Base-by-base conservation (phyloP, 2,797 vertebrate genomes). In the Gallinago stenura region DNA sequence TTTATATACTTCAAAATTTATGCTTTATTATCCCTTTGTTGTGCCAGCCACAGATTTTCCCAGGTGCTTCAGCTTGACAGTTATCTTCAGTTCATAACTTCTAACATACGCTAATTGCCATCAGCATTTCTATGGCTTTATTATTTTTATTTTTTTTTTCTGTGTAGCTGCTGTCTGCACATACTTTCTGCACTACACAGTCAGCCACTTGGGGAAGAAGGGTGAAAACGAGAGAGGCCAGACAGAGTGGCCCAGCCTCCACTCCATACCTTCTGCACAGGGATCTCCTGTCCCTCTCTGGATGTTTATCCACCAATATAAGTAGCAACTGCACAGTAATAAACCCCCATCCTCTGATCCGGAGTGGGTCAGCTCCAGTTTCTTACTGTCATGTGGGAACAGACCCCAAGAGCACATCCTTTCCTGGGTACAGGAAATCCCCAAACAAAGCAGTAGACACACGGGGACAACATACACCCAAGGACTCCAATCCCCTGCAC, bases 1-100 rank as follows among this genome's bases (percentile, higher is more conserved):
- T 70, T 83, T 51, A 48, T 41, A 78, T 51, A 35, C 41, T 33
- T 90, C 80, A 28, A 11, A 68, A 83, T 61, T 48, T 78, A 41
- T 88, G 53, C 41, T 93, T 71, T 88, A 70, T 83, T 33, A 64
- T 78, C 69, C 53, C 60, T 93, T 94, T 88, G 72, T 96, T 94
- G 80, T 97, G 88, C 30, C 92, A 90, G 41, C 7, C 6, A 6
- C 77, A 68, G 65, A 53, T 81, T 83, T 51, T 90, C 83, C 79
- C 48, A 31, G 71, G 57, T 80, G 82, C 64, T 91, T 71, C 35
- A 51, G 25, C 3, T 0, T 85, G 93, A 62, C 87, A 87, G 75
- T 24, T 87, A 73, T 70, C 68, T 86, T 81, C 64, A 77, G 79
- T 60, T 88, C 39, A 2, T 4, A 35, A 46, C 68, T 85, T 51